Base-by-base conservation (phyloP, 2,113 vertebrate genomes). In the Catharus minimus region DNA sequence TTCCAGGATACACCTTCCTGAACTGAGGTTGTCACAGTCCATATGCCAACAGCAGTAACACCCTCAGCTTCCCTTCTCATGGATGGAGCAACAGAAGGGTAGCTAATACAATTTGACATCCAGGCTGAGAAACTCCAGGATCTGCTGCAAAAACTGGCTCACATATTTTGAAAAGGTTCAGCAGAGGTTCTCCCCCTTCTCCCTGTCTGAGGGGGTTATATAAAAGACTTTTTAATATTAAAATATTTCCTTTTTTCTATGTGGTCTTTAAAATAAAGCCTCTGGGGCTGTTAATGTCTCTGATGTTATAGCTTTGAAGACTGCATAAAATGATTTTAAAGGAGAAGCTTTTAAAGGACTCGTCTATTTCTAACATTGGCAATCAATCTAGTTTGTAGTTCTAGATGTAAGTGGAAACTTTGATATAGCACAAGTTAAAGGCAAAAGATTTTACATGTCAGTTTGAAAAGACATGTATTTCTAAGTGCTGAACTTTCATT, bases 171-270 rank as follows among this genome's bases (percentile, higher is more conserved):
- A 85, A 91, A 84, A 90, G 47, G 44, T 73, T 94, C 78, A 84
- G 43, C 56, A 82, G 86, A 85, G 75, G 32, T 82, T 93, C 67
- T 78, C 16, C 36, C 58, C 43, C 17, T 2, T 0, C 23, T 67
- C 20, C 30, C 19, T 58, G n/a, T 79, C 44, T 82, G 33, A 27
- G 3, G 0, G 22, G 2, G 57, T 93, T 93, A 92, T 94, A 75
- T 90, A 82, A 94, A 95, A 90, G 66, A 49, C 75, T 92, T 92
- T 32, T 94, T 87, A 90, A 90, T 95, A 93, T 93, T 96, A 90
- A 95, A 96, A 92, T 89, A 93, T 95, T 94, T 94, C 75, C 64
- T 93, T 93, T 95, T 92, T 95, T 89, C 92, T 90, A 73, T 85
- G 74, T 66, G 58, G 78, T 87, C 84, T 94, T 95, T 92, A 93